Evolutionary conservation across 2,797 vertebrate species (phyloP).

Genomic region (Acanthurus lineatus): DNA sequence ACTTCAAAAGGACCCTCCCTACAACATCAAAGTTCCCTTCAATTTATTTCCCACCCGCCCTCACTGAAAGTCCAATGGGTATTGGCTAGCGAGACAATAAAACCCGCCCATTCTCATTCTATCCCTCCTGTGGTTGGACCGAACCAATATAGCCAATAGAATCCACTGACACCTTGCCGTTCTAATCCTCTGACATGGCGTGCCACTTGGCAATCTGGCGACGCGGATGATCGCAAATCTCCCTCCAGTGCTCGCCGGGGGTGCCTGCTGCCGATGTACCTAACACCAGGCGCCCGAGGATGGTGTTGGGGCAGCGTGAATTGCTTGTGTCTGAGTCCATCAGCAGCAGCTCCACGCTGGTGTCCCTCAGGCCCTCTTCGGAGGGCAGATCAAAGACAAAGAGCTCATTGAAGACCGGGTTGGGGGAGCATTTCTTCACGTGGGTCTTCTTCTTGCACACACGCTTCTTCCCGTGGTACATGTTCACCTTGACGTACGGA

Average conservation of each 20-base stretch:
- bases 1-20: slow-evolving; percentile 58
- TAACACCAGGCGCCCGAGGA: slow-evolving; percentile 91
- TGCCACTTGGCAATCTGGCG: slow-evolving; percentile 99
- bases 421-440: slow-evolving; percentile 96
- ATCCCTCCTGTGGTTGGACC: slow-evolving; percentile 27
- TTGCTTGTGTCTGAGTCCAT: slow-evolving; percentile 92
- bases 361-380: slow-evolving; percentile 92
- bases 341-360: slow-evolving; percentile 97
- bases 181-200: slow-evolving; percentile 91
- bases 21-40: slow-evolving; percentile 44
- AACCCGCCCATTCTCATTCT: slow-evolving; percentile 37
- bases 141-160: slow-evolving; percentile 26
- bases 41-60: slow-evolving; percentile 30
- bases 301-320: slow-evolving; percentile 83
- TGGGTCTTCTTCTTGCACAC: slow-evolving; percentile 99
- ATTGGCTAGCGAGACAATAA: slow-evolving; percentile 33
- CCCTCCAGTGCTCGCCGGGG: slow-evolving; percentile 96
- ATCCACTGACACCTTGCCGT: slow-evolving; percentile 14
- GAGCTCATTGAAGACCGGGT: slow-evolving; percentile 98
- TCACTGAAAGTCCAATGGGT: slow-evolving; percentile 73
- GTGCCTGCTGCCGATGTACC: slow-evolving; percentile 91
- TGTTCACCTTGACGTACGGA: slow-evolving; percentile 97
- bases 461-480: slow-evolving; percentile 96
- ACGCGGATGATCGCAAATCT: slow-evolving; percentile 97
- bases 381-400: slow-evolving; percentile 98